Conservation (phyloP, 2,113 vertebrate genomes). For the Serilophus lunatus region DNA sequence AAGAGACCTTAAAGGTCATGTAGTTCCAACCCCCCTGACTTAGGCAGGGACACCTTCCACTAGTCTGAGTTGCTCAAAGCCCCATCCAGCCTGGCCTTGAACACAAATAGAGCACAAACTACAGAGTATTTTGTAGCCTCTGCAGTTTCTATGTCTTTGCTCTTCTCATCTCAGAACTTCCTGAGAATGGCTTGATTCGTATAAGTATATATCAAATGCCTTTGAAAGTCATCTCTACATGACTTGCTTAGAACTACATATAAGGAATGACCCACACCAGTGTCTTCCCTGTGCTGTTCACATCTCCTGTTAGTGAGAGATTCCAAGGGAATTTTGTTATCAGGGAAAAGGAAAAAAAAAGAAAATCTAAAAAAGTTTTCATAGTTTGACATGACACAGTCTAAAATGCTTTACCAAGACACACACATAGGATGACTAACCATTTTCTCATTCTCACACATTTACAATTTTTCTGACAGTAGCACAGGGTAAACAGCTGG, state of each 20-base stretch:
- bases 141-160: background rate
- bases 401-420: background rate
- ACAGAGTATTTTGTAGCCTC: background rate
- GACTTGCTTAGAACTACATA: background rate
- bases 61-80: background rate
- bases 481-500: background rate
- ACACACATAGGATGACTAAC: background rate
- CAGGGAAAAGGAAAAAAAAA: accelerated
- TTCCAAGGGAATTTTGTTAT: background rate
- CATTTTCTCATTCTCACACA: background rate
- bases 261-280: background rate
- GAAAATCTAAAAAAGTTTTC: background rate
- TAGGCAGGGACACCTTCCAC: background rate
- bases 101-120: background rate
- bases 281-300: background rate
- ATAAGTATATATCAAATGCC: background rate
- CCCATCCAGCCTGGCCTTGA: background rate
- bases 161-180: background rate
- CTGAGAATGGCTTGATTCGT: background rate
- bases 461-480: background rate
- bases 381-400: background rate
- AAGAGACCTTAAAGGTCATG: background rate
- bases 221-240: background rate
- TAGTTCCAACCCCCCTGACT: background rate
- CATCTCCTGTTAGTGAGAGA: background rate